Base-by-base conservation (phyloP, 2,888 invertebrate genomes). In the Agrochola circellaris region DNA sequence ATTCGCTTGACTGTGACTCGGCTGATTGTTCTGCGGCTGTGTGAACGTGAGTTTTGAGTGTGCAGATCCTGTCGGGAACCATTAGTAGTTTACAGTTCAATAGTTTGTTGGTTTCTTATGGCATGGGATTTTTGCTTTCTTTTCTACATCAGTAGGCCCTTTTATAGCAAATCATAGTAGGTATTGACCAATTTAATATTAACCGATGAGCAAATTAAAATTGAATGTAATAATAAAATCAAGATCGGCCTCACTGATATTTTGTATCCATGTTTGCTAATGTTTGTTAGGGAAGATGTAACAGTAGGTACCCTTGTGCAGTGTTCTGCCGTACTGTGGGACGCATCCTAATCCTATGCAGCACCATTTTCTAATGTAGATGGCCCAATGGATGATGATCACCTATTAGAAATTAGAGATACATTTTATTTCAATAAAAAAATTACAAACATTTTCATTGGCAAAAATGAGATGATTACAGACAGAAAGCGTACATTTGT, bases 51-150 rank as follows among this genome's bases (percentile, higher is more conserved):
- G 20, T 76, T 60, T 75, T 60, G 69, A 73, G 70, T 68, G 81
- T 58, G 66, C 71, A 42, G 78, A 42, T 84, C 72, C 82, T 75
- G 83, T 83, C 83, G 58, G 78, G 85, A 88, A 90, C 90, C 89
- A 82, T 89, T 89, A 91, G 92, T 88, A 93, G 90, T 93, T 93
- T 92, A 75, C 82, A 82, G 66, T 67, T 82, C 74, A 30, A 61
- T 82, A 51, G 61, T 26, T 68, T 75, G 54, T 38, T 23, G 38
- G 23, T 74, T 78, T 78, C 83, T 70, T 78, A 20, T 13, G 60
- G 42, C 69, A 67, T 74, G 74, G 38, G 62, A 72, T 34, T 64
- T 54, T 60, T 51, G 61, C 66, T 78, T 83, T 84, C 75, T 45
- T 82, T 82, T 79, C 64, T 51, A 79, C 61, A 58, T 20, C 56